These are phyloP conservation scores for Serrognathus titanus DNA, from an alignment of 2,888 invertebrate genomes.

Conservation along the genomic window DNA sequence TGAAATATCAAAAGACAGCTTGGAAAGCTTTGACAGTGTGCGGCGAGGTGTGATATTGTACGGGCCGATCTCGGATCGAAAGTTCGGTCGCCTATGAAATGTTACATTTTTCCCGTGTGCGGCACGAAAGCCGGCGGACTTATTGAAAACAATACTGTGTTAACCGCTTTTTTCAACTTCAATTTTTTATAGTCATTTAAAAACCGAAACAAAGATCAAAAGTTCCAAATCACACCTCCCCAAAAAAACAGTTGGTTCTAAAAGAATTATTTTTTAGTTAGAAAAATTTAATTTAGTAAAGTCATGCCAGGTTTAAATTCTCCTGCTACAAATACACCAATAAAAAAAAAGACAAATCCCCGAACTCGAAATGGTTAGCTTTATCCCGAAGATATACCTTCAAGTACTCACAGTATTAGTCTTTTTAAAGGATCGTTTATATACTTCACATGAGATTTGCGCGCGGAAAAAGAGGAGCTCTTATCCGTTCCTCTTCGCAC, in stretches of 20 bases:
- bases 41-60: conserved; percentile 44
- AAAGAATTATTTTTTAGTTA: background rate
- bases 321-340: no score
- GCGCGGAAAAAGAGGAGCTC: conserved; percentile 3
- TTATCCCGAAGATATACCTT: background rate
- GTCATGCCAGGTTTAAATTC: no score
- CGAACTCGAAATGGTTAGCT: background rate
- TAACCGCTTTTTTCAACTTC: background rate
- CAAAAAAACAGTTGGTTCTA: background rate
- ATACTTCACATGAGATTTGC: conserved; percentile 3
- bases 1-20: conserved; percentile 45
- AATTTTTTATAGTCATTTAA: no score
- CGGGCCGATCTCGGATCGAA: conserved; percentile 37
- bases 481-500: conserved; percentile 3
- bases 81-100: conserved; percentile 41
- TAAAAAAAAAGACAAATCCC: background rate
- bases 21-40: conserved; percentile 41
- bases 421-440: conserved; percentile 3
- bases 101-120: conserved; percentile 38
- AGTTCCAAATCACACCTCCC: background rate
- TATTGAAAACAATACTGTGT: conserved; percentile 4
- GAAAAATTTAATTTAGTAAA: background rate
- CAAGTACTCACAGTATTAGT: background rate
- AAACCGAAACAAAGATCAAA: background rate
- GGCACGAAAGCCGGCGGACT: conserved; percentile 10